Base-by-base conservation (phyloP, 1,140 invertebrate species). In the Trichomalopsis sarcophagae region DNA sequence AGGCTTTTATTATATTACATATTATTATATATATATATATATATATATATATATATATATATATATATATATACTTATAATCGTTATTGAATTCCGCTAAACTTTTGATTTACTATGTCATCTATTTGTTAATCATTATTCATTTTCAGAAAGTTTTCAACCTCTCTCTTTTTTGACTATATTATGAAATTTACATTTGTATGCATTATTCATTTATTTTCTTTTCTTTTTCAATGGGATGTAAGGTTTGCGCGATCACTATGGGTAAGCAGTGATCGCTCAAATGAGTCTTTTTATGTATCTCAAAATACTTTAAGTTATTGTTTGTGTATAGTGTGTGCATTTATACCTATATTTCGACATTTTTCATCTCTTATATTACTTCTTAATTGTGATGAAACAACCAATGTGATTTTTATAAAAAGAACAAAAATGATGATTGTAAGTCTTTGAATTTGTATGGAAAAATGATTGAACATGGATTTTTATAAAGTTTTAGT, bases 281-380 rank as follows among this genome's bases (percentile, higher is more conserved):
- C 73, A 40, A 74, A 74, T 74, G 11, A 30, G 4, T 74, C 17
- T 36, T 36, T 79, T 30, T 33, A 55, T 79, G 30, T 79, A 17
- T 55, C 36, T 36, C n/a, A 79, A 76, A 76, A 33, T 27, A 55
- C 66, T 78, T 36, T 13, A 77, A 27, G n/a, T 78, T 68, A 27
- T 27, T 36, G 55, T 80, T 80, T 80, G 30, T 80, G 44, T 68
- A 80, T 80, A 80, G 55, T 80, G 33, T 80, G 62, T 80, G 77
- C 62, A 80, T 81, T 73, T 81, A 81, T 71, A 81, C 17, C 17
- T 62, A 13, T 50, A 11, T 69, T 68, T 23, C 69, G 2, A 33
- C 66, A 79, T 36, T 66, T 62, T 79, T 40, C 2, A 79, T 66
- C 50, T 66, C 36, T 66, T 79, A 33, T 66, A 66, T 66, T 79